These are phyloP conservation scores for Brachystomella parvula DNA, from an alignment of 1,140 invertebrate genomes.

Conservation along the genomic window DNA sequence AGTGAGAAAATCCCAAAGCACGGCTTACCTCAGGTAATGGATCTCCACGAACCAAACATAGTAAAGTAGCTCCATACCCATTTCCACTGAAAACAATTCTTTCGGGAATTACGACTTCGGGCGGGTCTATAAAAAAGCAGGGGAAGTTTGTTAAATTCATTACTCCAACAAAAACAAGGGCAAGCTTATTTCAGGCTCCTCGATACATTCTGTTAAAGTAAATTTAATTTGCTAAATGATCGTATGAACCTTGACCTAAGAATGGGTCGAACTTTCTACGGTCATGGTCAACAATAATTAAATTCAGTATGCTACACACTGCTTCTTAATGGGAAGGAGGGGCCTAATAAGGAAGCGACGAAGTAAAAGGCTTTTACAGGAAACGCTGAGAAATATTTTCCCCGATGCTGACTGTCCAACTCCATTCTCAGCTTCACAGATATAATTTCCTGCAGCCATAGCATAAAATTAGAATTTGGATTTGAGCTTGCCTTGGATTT, in stretches of 20 bases:
- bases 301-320: too few species aligned
- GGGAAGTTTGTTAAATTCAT: too few species aligned
- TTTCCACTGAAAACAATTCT: conserved; percentile 66
- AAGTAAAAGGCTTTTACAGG: too few species aligned
- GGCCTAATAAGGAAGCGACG: too few species aligned
- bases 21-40: conserved; percentile 57
- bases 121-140: conserved; percentile 47
- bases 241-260: not conserved
- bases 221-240: not conserved
- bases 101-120: conserved; percentile 60
- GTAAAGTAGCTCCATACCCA: conserved; percentile 60
- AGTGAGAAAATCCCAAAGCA: not conserved
- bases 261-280: not conserved
- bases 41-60: conserved; percentile 64
- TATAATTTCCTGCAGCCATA: conserved; percentile 50
- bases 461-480: too few species aligned
- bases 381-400: conserved; percentile 52
- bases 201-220: not conserved
- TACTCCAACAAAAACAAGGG: not conserved
- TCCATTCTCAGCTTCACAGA: conserved; percentile 55
- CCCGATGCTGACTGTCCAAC: conserved; percentile 53
- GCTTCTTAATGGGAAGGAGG: too few species aligned
- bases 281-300: too few species aligned
- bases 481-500: too few species aligned
- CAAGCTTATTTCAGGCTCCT: not conserved